Conservation (phyloP, 2,888 invertebrate species). For the Monochamus alternatus region DNA sequence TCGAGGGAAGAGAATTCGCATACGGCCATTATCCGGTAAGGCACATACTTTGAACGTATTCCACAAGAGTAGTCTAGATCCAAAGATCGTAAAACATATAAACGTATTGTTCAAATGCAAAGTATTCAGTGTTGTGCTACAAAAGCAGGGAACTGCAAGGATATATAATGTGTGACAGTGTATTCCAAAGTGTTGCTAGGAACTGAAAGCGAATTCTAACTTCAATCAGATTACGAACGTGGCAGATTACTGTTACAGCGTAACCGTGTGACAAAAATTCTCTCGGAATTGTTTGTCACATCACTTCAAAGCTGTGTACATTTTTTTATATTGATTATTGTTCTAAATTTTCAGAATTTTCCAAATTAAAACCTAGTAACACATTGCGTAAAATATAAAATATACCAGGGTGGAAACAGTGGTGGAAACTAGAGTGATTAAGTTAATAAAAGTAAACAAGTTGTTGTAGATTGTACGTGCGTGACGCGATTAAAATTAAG, state of each 20-base stretch:
- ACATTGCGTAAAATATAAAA: background rate
- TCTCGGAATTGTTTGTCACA: background rate
- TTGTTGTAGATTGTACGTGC: constrained; percentile 55
- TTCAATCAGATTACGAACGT: constrained; percentile 40
- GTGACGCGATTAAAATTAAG: constrained; percentile 62
- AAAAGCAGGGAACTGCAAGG: constrained; percentile 44
- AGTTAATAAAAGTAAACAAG: constrained; percentile 52
- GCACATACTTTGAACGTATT: constrained; percentile 57
- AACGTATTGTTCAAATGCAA: constrained; percentile 64
- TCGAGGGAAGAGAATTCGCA: constrained; percentile 29
- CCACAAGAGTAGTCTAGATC: constrained; percentile 62
- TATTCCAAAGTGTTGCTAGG: constrained; percentile 37
- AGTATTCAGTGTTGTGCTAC: constrained; percentile 59
- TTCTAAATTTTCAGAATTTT: too few species aligned
- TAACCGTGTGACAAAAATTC: background rate
- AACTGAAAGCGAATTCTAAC: constrained; percentile 39
- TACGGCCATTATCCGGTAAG: constrained; percentile 53
- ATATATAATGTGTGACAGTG: constrained; percentile 39
- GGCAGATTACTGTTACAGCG: constrained; percentile 15
- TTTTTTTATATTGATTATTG: too few species aligned
- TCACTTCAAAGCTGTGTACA: too few species aligned
- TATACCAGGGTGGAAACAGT: constrained; percentile 11
- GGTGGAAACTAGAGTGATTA: constrained; percentile 40
- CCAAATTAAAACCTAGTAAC: too few species aligned
- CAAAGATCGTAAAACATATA: constrained; percentile 64